Evolutionary conservation across 2,888 invertebrate species (phyloP).

Genomic region (Apodemia duryi): DNA sequence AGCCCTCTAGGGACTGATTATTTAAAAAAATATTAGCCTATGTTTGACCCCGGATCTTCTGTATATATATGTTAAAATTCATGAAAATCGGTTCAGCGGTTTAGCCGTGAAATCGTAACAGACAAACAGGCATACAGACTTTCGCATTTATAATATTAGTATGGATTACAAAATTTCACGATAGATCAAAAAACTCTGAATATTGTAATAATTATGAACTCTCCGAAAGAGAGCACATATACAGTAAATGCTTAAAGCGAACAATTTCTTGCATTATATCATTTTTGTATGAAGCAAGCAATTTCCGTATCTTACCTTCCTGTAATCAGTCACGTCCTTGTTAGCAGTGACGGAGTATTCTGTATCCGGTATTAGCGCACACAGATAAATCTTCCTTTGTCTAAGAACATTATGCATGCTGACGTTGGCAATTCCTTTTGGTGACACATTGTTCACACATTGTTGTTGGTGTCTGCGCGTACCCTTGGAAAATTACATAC

Average conservation of each 20-base stretch:
- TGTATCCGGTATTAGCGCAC: conserved; percentile 14
- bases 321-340: conserved; percentile 12
- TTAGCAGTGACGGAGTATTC: conserved; percentile 3
- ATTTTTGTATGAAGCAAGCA: conserved; percentile 8
- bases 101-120: not conserved
- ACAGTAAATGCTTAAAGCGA: not conserved
- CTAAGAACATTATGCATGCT: conserved; percentile 61
- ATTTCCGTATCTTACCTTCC: conserved; percentile 12
- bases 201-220: not conserved
- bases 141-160: not conserved
- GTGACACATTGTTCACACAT: conserved; percentile 21
- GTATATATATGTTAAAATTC: too few relatives aligned
- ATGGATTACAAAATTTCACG: not conserved
- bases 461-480: conserved; percentile 17
- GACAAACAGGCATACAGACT: not conserved
- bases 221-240: not conserved
- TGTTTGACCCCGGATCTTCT: too few relatives aligned
- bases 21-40: too few relatives aligned
- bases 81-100: too few relatives aligned
- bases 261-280: not conserved
- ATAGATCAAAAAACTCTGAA: not conserved
- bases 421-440: conserved; percentile 36
- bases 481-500: conserved; percentile 2
- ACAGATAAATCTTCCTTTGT: conserved; percentile 63
- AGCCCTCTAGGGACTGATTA: too few relatives aligned